Conservation (phyloP, 2,888 invertebrate genomes). For the Laothoe populi region DNA sequence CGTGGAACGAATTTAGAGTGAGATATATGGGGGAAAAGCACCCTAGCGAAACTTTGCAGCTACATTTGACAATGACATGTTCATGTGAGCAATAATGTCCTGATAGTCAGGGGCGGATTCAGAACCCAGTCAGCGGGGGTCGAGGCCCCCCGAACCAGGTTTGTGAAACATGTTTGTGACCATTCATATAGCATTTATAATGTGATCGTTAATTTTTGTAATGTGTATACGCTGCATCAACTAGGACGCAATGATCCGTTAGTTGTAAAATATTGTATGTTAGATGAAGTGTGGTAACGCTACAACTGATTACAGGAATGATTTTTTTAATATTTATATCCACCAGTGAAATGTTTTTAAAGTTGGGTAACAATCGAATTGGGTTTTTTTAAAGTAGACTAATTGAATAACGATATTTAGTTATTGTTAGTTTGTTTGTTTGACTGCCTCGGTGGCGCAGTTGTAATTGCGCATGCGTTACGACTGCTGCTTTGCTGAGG, state of each 20-base stretch:
- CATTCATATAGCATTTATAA: slow-evolving; percentile 22
- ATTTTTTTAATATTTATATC: background rate
- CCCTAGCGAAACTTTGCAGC: background rate
- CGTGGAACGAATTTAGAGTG: slow-evolving; percentile 10
- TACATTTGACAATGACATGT: slow-evolving; percentile 13
- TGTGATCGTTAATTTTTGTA: slow-evolving; percentile 24
- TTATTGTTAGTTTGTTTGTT: no score
- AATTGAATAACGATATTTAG: no score
- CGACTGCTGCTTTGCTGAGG: no score
- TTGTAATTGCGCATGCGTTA: no score
- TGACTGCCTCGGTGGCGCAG: no score
- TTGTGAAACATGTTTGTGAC: slow-evolving; percentile 4
- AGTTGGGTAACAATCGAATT: no score
- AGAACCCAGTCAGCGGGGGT: background rate
- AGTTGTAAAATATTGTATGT: slow-evolving; percentile 21
- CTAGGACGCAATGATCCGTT: slow-evolving; percentile 19
- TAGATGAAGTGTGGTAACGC: background rate
- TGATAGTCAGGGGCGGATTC: slow-evolving; percentile 9
- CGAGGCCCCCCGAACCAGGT: background rate
- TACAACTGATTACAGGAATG: background rate
- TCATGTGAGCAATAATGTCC: slow-evolving; percentile 6
- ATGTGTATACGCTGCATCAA: slow-evolving; percentile 24
- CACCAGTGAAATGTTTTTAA: no score
- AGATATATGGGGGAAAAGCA: slow-evolving; percentile 6
- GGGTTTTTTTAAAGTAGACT: no score